Conservation (phyloP, 2,797 vertebrate species). For the Hippoglossus hippoglossus region DNA sequence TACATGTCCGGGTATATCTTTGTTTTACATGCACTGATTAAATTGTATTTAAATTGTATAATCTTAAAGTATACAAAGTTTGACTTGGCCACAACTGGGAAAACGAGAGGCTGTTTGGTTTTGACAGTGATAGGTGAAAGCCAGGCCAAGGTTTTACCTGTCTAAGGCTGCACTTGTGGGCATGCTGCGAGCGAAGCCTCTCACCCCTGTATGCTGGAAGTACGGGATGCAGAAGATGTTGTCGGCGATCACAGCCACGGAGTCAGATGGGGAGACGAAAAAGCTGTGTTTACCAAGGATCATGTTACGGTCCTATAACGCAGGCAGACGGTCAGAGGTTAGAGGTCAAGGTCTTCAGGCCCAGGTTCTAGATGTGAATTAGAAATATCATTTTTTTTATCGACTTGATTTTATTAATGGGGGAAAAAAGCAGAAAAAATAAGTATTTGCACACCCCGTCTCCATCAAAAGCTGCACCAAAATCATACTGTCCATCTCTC, state of each 20-base stretch:
- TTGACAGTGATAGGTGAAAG: constrained; percentile 8
- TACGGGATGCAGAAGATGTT: constrained; percentile 98
- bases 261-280: constrained; percentile 96
- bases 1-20: not conserved
- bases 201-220: constrained; percentile 95
- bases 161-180: constrained; percentile 95
- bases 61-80: not conserved
- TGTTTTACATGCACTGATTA: not conserved
- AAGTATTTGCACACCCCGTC: constrained; percentile 87
- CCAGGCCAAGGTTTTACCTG: constrained; percentile 81
- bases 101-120: constrained; percentile 7
- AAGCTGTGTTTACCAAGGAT: constrained; percentile 94
- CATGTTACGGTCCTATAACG: constrained; percentile 93
- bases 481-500: constrained; percentile 93
- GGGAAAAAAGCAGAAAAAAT: not conserved
- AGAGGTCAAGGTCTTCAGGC: constrained; percentile 12
- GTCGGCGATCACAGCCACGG: constrained; percentile 95
- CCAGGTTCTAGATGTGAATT: not conserved
- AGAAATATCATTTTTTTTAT: not conserved
- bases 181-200: constrained; percentile 96
- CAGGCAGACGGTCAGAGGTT: constrained; percentile 24
- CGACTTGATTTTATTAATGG: not conserved
- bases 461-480: constrained; percentile 96
- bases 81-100: not conserved
- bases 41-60: not conserved